phyloP scores from a whole-genome alignment of 2,888 invertebrate genomes.

The Tachina lurida region DNA sequence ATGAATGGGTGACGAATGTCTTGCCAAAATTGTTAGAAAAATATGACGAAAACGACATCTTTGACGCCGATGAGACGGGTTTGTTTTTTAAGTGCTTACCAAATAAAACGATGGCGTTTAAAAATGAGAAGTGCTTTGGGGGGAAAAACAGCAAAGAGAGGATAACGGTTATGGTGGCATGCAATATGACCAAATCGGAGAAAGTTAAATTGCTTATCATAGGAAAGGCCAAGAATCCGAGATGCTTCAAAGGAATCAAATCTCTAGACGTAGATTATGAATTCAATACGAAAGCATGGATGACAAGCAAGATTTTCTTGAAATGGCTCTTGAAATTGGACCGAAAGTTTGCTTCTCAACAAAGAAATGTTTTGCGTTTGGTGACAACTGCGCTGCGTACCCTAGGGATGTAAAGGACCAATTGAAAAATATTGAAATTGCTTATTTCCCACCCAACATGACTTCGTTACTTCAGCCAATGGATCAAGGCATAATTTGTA shows the following conservation, averaged over 20 bases:
- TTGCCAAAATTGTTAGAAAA: constrained; percentile 63
- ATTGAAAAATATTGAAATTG: constrained; percentile 65
- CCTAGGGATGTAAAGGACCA: constrained; percentile 54
- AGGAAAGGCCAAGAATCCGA: constrained; percentile 50
- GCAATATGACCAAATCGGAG: constrained; percentile 49
- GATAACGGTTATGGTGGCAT: constrained; percentile 46
- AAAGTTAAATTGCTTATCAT: constrained; percentile 52
- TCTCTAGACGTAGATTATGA: constrained; percentile 52
- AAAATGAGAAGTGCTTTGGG: constrained; percentile 51
- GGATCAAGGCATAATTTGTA: constrained; percentile 60
- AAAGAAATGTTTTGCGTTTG: constrained; percentile 62
- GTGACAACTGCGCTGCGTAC: constrained; percentile 61
- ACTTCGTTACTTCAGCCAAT: constrained; percentile 63
- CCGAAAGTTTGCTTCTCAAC: constrained; percentile 57
- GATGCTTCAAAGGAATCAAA: constrained; percentile 46
- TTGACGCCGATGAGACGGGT: constrained; percentile 59
- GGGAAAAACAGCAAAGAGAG: constrained; percentile 55
- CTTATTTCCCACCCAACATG: constrained; percentile 67
- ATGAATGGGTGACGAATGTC: constrained; percentile 53
- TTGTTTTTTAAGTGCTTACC: background rate
- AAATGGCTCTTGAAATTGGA: constrained; percentile 62
- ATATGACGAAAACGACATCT: constrained; percentile 54
- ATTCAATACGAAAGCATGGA: constrained; percentile 68
- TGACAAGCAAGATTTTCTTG: constrained; percentile 59
- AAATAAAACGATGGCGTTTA: constrained; percentile 44